Evolutionary conservation across 2,888 invertebrate species (phyloP).

Genomic region (Caenorhabditis japonica): DNA sequence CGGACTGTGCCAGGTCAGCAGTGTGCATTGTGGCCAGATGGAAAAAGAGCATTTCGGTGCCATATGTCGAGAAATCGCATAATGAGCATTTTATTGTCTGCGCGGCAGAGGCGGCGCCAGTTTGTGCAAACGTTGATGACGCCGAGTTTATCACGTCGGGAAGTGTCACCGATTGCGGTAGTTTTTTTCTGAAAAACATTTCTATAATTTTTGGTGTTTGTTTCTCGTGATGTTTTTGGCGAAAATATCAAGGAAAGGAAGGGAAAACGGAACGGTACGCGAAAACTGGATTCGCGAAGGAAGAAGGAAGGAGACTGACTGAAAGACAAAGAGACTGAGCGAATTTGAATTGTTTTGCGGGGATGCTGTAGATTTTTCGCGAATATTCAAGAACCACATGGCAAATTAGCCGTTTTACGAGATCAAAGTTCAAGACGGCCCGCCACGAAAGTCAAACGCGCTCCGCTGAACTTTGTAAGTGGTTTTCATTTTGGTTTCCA

Average conservation of each 20-base stretch:
- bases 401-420: no score
- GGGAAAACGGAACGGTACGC: no score
- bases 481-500: no score
- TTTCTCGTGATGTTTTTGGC: conserved; percentile 8
- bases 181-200: conserved; percentile 26
- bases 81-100: conserved; percentile 45
- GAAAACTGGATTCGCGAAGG: conserved; percentile 8
- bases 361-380: no score
- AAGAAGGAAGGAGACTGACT: not conserved
- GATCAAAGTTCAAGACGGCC: no score
- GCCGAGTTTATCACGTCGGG: no score
- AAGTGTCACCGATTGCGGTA: not conserved
- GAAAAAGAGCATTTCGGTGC: conserved; percentile 47
- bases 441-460: no score
- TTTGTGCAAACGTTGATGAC: no score
- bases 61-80: conserved; percentile 46
- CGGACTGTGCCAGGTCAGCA: conserved; percentile 30
- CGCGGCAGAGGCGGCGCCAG: not conserved
- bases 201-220: conserved; percentile 3
- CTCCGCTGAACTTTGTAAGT: no score
- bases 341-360: conserved; percentile 16
- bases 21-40: conserved; percentile 50
- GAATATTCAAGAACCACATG: no score
- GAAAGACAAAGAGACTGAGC: not conserved
- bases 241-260: conserved; percentile 11